Conservation (phyloP, 2,888 invertebrate species). For the Lymantria monacha region DNA sequence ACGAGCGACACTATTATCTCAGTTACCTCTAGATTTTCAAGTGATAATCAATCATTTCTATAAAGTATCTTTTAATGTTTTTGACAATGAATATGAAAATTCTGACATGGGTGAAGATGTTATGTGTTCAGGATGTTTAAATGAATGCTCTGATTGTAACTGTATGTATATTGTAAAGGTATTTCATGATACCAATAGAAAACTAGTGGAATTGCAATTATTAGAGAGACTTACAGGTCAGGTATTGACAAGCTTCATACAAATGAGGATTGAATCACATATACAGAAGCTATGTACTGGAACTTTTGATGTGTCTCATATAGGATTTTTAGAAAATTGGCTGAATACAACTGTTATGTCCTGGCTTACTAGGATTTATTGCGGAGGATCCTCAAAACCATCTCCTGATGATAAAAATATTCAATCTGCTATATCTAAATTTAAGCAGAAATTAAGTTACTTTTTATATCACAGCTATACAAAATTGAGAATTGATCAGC, state of each 20-base stretch:
- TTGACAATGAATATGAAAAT: slow-evolving; percentile 76
- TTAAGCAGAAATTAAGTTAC: slow-evolving; percentile 89
- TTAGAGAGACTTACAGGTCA: slow-evolving; percentile 93
- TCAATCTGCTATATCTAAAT: slow-evolving; percentile 83
- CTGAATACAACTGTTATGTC: slow-evolving; percentile 91
- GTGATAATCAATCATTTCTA: slow-evolving; percentile 88
- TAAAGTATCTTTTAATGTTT: slow-evolving; percentile 88
- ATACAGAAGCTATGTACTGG: slow-evolving; percentile 93
- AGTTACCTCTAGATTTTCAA: slow-evolving; percentile 87
- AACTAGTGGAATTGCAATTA: slow-evolving; percentile 88
- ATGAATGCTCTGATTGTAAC: slow-evolving; percentile 80
- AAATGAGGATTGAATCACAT: slow-evolving; percentile 90
- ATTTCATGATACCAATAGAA: slow-evolving; percentile 90
- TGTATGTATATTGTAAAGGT: slow-evolving; percentile 86
- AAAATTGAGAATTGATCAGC: slow-evolving; percentile 92
- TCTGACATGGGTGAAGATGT: slow-evolving; percentile 82
- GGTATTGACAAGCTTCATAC: slow-evolving; percentile 91
- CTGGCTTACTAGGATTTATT: slow-evolving; percentile 93
- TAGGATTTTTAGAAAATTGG: slow-evolving; percentile 92
- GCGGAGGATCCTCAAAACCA: slow-evolving; percentile 83
- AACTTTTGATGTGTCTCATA: slow-evolving; percentile 92
- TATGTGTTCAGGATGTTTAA: slow-evolving; percentile 88
- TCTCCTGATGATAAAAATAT: slow-evolving; percentile 80
- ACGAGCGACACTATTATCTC: slow-evolving; percentile 85
- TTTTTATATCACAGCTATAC: slow-evolving; percentile 95